These are phyloP conservation scores for Parambassis ranga DNA, from an alignment of 2,797 vertebrate species.

Conservation along the genomic window DNA sequence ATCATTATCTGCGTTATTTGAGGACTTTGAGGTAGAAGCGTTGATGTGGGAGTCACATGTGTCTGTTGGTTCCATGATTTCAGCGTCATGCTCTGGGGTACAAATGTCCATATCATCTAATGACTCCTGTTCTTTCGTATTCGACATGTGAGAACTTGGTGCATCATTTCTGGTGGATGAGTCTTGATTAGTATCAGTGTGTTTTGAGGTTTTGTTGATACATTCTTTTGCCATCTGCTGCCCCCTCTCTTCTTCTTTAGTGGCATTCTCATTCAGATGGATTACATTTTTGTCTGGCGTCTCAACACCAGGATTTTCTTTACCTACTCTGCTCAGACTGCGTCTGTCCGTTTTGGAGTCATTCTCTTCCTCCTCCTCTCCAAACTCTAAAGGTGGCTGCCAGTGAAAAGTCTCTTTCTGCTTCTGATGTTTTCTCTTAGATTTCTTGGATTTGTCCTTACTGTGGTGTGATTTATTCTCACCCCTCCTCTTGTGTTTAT, in stretches of 20 bases:
- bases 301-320: slow-evolving; percentile 43
- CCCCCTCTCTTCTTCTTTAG: slow-evolving; percentile 39
- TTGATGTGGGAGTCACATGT: slow-evolving; percentile 32
- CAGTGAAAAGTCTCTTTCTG: slow-evolving; percentile 92
- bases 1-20: slow-evolving; percentile 35
- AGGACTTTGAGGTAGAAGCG: slow-evolving; percentile 33
- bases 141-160: slow-evolving; percentile 18
- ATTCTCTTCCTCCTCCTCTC: slow-evolving; percentile 92
- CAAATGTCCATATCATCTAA: slow-evolving; percentile 91
- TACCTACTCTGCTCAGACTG: slow-evolving; percentile 49
- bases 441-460: slow-evolving; percentile 88
- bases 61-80: slow-evolving; percentile 57
- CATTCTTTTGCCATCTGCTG: slow-evolving; percentile 39
- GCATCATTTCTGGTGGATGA: slow-evolving; percentile 42
- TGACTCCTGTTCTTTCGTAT: slow-evolving; percentile 65
- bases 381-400: slow-evolving; percentile 97
- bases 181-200: slow-evolving; percentile 33
- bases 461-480: slow-evolving; percentile 78
- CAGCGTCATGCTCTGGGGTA: slow-evolving; percentile 83
- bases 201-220: slow-evolving; percentile 54
- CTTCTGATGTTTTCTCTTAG: slow-evolving; percentile 90
- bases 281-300: slow-evolving; percentile 46
- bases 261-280: slow-evolving; percentile 44
- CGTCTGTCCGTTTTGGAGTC: slow-evolving; percentile 66
- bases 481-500: slow-evolving; percentile 80